A percentile compares a stretch with the other conserved stretches of the same genome.
Conservation (phyloP, 2,113 vertebrate genomes). For the Rissa tridactyla region DNA sequence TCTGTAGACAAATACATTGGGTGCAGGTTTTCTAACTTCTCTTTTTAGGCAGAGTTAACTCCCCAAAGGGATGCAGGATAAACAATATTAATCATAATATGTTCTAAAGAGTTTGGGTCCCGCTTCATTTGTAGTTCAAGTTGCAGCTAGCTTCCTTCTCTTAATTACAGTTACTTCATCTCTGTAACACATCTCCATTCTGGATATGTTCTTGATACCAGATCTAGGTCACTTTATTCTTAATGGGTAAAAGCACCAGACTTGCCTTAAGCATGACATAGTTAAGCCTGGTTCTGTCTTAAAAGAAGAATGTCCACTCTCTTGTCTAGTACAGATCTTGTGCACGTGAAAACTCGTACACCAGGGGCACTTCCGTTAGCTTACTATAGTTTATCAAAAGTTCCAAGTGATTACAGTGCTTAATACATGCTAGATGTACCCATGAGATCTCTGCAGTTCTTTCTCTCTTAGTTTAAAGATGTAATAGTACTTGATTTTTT, state of each 20-base stretch:
- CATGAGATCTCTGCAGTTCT: neutral
- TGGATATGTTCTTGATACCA: neutral
- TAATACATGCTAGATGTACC: neutral
- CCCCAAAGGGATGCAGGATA: neutral
- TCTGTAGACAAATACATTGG: neutral
- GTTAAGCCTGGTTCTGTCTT: neutral
- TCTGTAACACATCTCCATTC: neutral
- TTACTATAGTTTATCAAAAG: neutral
- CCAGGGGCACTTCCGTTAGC: neutral
- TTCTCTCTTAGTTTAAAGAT: neutral
- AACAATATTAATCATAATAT: neutral
- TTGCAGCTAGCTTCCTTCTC: neutral
- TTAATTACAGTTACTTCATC: neutral
- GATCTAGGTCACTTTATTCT: neutral
- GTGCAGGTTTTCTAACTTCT: neutral
- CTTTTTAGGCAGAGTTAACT: neutral
- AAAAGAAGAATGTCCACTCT: neutral
- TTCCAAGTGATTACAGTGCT: neutral
- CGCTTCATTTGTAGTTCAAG: neutral
- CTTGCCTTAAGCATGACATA: neutral
- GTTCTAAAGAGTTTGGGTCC: neutral
- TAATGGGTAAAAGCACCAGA: neutral
- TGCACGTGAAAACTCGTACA: rapidly evolving
- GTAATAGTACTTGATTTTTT: neutral
- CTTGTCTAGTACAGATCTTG: neutral